Evolutionary conservation across 2,888 invertebrate genomes (phyloP).

Genomic region (Laothoe populi): DNA sequence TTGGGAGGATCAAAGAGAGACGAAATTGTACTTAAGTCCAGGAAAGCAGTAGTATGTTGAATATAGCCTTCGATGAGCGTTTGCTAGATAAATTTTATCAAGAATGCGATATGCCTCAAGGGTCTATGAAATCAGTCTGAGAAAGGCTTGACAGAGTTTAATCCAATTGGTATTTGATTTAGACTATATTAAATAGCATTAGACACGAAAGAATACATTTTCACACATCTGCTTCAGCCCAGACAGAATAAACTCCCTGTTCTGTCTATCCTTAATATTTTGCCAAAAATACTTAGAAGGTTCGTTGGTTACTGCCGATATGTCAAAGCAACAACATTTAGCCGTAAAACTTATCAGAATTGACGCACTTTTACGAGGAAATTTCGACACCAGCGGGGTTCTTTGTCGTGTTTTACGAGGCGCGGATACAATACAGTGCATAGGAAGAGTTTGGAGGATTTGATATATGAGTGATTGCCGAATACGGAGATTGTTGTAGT

Average conservation of each 20-base stretch:
- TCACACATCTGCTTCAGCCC: too few relatives aligned
- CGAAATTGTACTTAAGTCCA: too few relatives aligned
- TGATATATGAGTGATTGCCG: slow-evolving; percentile 9
- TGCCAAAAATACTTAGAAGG: background rate
- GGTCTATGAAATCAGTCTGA: too few relatives aligned
- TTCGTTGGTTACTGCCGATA: slow-evolving; percentile 16
- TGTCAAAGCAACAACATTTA: slow-evolving; percentile 30
- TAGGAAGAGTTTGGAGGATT: slow-evolving; percentile 19
- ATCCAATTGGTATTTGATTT: too few relatives aligned
- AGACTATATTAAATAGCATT: too few relatives aligned
- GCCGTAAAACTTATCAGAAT: slow-evolving; percentile 44
- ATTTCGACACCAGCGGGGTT: slow-evolving; percentile 35
- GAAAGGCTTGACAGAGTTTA: too few relatives aligned
- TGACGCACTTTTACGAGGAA: slow-evolving; percentile 39
- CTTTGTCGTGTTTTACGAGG: slow-evolving; percentile 34
- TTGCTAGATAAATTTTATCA: too few relatives aligned
- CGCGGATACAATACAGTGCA: slow-evolving; percentile 15
- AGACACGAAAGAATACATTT: too few relatives aligned
- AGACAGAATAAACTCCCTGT: background rate
- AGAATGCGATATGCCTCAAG: too few relatives aligned
- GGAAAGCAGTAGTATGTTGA: too few relatives aligned
- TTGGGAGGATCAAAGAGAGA: too few relatives aligned
- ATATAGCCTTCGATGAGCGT: too few relatives aligned
- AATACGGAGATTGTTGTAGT: background rate
- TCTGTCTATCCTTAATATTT: background rate